These are phyloP conservation scores for Hymenopus coronatus DNA, from an alignment of 2,888 invertebrate species.

Conservation along the genomic window DNA sequence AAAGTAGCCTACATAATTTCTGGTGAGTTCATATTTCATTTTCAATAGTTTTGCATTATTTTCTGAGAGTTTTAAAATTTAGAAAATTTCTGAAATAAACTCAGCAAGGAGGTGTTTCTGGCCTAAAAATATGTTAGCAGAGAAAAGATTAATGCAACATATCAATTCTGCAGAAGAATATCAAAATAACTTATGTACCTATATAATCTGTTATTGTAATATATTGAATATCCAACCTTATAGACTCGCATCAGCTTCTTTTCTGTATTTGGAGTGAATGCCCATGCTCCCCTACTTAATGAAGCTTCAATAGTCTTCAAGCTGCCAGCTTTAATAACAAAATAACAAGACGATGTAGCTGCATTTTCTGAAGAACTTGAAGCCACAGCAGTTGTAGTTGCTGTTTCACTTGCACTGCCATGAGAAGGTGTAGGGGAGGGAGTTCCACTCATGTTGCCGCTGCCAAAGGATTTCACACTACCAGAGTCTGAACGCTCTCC, in stretches of 20 bases:
- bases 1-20: too few relatives aligned
- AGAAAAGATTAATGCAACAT: too few relatives aligned
- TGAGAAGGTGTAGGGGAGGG: conserved; percentile 30
- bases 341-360: conserved; percentile 46
- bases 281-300: conserved; percentile 54
- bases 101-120: too few relatives aligned
- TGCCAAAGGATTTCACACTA: conserved; percentile 26
- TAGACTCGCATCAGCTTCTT: conserved; percentile 58
- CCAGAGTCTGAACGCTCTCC: conserved; percentile 24
- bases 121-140: too few relatives aligned
- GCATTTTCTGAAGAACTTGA: background rate
- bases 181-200: too few relatives aligned
- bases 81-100: too few relatives aligned
- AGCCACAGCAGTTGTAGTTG: background rate
- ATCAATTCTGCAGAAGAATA: too few relatives aligned
- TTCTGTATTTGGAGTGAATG: conserved; percentile 59
- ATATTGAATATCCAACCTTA: conserved; percentile 49
- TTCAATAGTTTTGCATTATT: too few relatives aligned
- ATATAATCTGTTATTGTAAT: too few relatives aligned
- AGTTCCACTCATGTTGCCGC: conserved; percentile 22
- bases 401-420: conserved; percentile 14
- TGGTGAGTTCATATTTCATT: too few relatives aligned
- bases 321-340: conserved; percentile 61
- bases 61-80: too few relatives aligned
- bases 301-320: conserved; percentile 57